Percentiles rank a stretch among this genome's conserved stretches.
Conservation (phyloP, 2,113 vertebrate genomes). For the Ailuropoda melanoleuca region DNA sequence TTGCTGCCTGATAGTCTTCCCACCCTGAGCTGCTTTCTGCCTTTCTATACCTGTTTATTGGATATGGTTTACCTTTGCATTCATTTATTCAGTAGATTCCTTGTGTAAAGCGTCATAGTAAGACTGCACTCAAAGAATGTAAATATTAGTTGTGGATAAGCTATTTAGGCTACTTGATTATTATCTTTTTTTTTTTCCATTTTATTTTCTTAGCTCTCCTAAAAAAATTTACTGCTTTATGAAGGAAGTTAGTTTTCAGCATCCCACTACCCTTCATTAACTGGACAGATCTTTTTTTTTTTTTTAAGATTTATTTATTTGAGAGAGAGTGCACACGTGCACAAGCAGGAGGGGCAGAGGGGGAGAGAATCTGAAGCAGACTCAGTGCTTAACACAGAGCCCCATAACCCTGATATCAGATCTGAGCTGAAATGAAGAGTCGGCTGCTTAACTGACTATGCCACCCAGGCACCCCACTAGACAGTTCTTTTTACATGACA, state of each 20-base stretch:
- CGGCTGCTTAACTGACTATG: background rate
- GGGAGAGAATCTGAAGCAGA: background rate
- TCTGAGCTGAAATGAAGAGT: background rate
- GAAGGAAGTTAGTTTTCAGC: background rate
- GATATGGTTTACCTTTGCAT: background rate
- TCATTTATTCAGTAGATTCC: background rate
- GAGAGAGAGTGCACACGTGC: background rate
- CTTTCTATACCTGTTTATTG: background rate
- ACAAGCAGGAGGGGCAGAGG: background rate
- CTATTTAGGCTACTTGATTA: background rate
- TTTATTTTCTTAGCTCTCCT: background rate
- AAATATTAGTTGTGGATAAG: background rate
- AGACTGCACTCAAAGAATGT: background rate
- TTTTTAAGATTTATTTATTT: background rate
- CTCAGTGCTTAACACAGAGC: too few species aligned
- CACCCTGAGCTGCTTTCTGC: background rate
- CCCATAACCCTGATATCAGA: too few species aligned
- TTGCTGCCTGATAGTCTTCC: background rate
- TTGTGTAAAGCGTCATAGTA: background rate
- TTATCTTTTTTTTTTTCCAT: background rate
- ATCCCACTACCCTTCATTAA: background rate
- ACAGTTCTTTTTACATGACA: background rate
- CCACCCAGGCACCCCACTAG: background rate
- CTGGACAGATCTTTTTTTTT: background rate
- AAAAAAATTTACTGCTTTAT: background rate